Base-by-base conservation (phyloP, 2,888 invertebrate species). In the Melanostoma mellinum region DNA sequence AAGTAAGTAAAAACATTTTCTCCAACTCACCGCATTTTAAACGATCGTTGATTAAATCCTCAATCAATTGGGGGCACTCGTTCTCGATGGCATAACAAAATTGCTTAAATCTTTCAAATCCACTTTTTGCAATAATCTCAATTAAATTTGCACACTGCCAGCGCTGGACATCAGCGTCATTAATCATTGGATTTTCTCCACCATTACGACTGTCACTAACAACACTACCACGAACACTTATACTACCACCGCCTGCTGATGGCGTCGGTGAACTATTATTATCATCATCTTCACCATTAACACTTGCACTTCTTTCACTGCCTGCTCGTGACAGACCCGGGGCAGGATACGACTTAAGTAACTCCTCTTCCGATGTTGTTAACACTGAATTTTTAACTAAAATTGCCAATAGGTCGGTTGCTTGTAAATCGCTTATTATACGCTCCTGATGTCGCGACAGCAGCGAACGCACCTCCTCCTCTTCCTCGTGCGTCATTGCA, bases 321-420 rank as follows among this genome's bases (percentile, higher is more conserved):
- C 82, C 86, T 1, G 80, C 82, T 46, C 86, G 86, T 6, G 88
- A 88, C 55, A 86, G 86, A 8, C 86, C 87, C n/a, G 85, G 72
- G 9, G 86, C 69, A 0, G 87, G 86, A 65, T 88, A 88, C 4
- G 89, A 87, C 69, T 90, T 90, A 2, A 90, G 77, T 10, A 90
- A 76, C 20, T 90, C 91, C 89, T 94, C 94, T 86, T 94, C 93
- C 87, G 93, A 92, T 85, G 94, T 91, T 87, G 92, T 93, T 81
- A 94, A 92, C 85, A 94, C 92, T 61, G 94, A 93, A 88, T 94
- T 94, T 89, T 94, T 94, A 71, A 94, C 94, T 77, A 94, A 92
- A 85, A 93, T 93, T 84, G 93, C 93, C 86, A 94, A 88, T 65
- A 94, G 91, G 89, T 94, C 93, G 84, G 94, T 94, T 86, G 93